A percentile compares a stretch with the other conserved stretches of the same genome.
Conservation (phyloP, 2,888 invertebrate genomes). For the Carabus problematicus region DNA sequence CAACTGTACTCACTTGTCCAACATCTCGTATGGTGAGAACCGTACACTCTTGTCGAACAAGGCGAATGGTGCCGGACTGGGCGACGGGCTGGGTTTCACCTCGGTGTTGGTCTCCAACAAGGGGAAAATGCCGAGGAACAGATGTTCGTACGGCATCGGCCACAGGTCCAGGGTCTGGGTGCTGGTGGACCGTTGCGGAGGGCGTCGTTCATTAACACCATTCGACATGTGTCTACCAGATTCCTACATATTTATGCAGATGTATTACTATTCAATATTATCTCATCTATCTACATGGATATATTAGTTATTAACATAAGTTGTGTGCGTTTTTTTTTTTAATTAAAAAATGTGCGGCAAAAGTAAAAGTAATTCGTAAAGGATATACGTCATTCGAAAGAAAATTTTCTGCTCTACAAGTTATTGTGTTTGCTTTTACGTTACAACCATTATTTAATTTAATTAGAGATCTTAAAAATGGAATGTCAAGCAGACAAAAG, state of each 20-base stretch:
- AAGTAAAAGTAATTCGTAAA: no score
- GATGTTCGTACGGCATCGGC: slow-evolving; percentile 77
- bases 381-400: no score
- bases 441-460: no score
- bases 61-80: slow-evolving; percentile 55
- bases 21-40: slow-evolving; percentile 66
- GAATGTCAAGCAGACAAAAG: no score
- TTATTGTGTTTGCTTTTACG: no score
- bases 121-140: slow-evolving; percentile 73
- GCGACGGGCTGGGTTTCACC: slow-evolving; percentile 54
- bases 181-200: slow-evolving; percentile 41
- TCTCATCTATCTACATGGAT: no score
- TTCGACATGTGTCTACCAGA: slow-evolving; percentile 35
- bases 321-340: no score
- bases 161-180: slow-evolving; percentile 77
- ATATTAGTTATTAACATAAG: no score
- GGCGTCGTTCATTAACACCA: slow-evolving; percentile 43
- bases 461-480: no score
- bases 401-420: no score
- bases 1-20: slow-evolving; percentile 63
- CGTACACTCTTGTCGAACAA: slow-evolving; percentile 50
- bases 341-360: not conserved
- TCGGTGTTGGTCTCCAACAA: slow-evolving; percentile 55
- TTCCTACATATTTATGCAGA: not conserved
- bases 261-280: no score